Percentiles rank a stretch among this genome's conserved stretches.
Evolutionary conservation across 2,113 vertebrate genomes (phyloP).

Genomic region (Poicephalus meyeri): DNA sequence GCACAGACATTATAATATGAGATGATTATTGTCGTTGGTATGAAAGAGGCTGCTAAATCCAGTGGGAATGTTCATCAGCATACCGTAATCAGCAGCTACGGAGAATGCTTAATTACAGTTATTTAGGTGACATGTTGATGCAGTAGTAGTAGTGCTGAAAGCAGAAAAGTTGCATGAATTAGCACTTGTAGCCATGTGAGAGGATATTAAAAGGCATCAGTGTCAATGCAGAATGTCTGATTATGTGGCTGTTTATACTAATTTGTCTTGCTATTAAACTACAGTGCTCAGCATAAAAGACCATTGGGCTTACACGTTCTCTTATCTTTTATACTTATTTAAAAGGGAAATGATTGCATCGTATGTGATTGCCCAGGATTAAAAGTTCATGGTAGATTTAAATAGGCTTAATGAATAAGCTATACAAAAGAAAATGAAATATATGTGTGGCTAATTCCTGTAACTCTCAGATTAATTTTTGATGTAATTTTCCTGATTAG

Average conservation of each 20-base stretch:
- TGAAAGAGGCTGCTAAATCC: constrained; percentile 75
- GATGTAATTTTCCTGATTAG: neutral
- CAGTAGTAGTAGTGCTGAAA: constrained; percentile 65
- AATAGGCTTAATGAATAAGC: neutral
- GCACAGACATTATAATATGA: constrained; percentile 75
- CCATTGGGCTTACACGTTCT: neutral
- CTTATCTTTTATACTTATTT: neutral
- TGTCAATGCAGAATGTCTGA: constrained; percentile 41
- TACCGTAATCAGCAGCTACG: constrained; percentile 74
- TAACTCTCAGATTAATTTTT: neutral
- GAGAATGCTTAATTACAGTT: constrained; percentile 80
- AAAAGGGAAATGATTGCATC: neutral
- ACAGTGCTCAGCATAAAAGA: constrained; percentile 20
- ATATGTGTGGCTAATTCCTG: neutral
- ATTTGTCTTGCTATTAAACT: constrained; percentile 54
- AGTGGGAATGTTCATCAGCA: constrained; percentile 80
- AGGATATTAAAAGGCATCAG: constrained; percentile 66
- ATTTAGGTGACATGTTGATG: constrained; percentile 80
- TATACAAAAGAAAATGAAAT: neutral
- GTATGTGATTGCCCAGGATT: neutral
- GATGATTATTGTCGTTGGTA: constrained; percentile 78
- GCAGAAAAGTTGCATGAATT: constrained; percentile 69
- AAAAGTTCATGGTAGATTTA: neutral
- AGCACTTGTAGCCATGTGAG: constrained; percentile 46
- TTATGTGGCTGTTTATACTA: constrained; percentile 46